phyloP scores from a whole-genome alignment of 2,797 vertebrate species.

The Melanotaenia trifasciata region DNA sequence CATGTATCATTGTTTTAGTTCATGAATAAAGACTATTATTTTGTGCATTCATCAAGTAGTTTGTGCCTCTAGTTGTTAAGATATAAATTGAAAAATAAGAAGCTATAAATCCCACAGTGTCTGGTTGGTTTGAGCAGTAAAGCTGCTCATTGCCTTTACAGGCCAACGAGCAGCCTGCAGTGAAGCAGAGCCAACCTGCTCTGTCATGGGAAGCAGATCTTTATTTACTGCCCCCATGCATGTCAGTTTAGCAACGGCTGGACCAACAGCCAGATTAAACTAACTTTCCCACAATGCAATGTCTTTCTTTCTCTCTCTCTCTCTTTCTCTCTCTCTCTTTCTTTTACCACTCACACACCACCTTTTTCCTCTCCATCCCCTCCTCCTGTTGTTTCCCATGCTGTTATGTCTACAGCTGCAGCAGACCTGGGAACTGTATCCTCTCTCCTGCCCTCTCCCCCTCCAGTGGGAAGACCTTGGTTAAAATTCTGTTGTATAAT shows the following conservation, averaged over 20 bases:
- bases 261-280: conserved; percentile 42
- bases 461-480: conserved; percentile 14
- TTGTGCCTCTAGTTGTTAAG: neutral
- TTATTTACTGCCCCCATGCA: conserved; percentile 74
- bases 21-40: neutral
- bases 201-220: conserved; percentile 81
- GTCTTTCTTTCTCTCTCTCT: conserved; percentile 3
- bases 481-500: conserved; percentile 24
- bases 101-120: neutral
- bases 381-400: conserved; percentile 65
- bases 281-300: conserved; percentile 73
- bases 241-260: conserved; percentile 61
- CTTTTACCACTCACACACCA: conserved; percentile 4
- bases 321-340: conserved; percentile 1
- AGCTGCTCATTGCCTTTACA: neutral
- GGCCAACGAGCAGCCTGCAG: conserved; percentile 38
- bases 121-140: conserved; percentile 5
- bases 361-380: conserved; percentile 12
- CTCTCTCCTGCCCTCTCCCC: conserved; percentile 25
- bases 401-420: conserved; percentile 73
- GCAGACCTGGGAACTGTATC: conserved; percentile 52
- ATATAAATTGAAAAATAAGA: neutral
- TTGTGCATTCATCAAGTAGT: neutral
- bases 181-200: conserved; percentile 38
- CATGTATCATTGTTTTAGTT: neutral